Percentiles rank a stretch among this genome's conserved stretches.
phyloP scores from a whole-genome alignment of 53 echinoderm and acorn worm genomes.

The Stichopus horrens region DNA sequence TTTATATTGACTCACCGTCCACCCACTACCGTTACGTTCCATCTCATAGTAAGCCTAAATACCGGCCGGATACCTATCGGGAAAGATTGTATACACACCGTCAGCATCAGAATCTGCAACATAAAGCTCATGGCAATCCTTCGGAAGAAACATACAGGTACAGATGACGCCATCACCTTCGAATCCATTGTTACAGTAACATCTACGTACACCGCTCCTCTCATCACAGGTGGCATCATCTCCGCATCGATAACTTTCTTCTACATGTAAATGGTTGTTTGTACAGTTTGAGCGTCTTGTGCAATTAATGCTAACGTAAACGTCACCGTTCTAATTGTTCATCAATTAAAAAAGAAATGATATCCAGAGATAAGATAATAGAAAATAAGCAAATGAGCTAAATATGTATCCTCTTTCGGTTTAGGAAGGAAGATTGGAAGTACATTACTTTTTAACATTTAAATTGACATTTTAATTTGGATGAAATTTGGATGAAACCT shows the following conservation, averaged over 20 bases:
- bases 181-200: conserved; percentile 61
- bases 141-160: background rate
- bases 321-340: background rate
- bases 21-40: background rate
- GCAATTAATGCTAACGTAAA: background rate
- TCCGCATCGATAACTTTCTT: conserved; percentile 18
- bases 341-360: too few relatives aligned
- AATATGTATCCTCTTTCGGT: too few relatives aligned
- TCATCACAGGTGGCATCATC: conserved; percentile 48
- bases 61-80: background rate
- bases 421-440: too few relatives aligned
- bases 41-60: background rate
- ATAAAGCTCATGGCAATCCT: background rate
- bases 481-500: too few relatives aligned
- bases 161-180: conserved; percentile 43
- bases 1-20: too few relatives aligned
- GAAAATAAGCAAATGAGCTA: too few relatives aligned
- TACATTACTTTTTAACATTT: too few relatives aligned
- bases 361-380: too few relatives aligned
- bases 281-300: background rate
- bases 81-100: background rate
- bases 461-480: too few relatives aligned
- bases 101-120: background rate
- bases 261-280: background rate
- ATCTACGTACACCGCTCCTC: conserved; percentile 52